Evolutionary conservation across 1,140 invertebrate species (phyloP).

Genomic region (Copidosoma floridanum): DNA sequence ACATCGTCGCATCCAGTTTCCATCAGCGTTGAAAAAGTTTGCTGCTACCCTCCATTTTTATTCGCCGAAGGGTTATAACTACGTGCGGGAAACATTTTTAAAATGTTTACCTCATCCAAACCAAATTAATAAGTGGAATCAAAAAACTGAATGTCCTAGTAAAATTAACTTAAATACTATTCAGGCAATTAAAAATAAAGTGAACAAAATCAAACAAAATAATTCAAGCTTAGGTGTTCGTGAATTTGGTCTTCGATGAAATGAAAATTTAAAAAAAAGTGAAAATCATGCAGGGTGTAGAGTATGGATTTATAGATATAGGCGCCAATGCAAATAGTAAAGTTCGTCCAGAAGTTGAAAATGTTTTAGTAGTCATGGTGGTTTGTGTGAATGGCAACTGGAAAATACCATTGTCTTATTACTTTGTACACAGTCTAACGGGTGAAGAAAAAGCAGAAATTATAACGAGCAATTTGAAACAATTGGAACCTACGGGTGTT

Average conservation of each 20-base stretch:
- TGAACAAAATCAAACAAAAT: neutral
- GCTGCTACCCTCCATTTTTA: neutral
- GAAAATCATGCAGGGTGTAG: neutral
- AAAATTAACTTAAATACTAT: neutral
- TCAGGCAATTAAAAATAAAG: neutral
- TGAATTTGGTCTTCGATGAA: neutral
- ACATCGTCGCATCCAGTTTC: too few relatives aligned
- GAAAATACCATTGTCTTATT: slow-evolving; percentile 26
- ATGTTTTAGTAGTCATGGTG: slow-evolving; percentile 24
- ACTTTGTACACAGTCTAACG: slow-evolving; percentile 19
- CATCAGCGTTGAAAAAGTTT: too few relatives aligned
- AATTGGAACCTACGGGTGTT: slow-evolving; percentile 16
- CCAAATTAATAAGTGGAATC: neutral
- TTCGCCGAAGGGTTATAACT: neutral
- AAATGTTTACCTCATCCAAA: slow-evolving; percentile 1
- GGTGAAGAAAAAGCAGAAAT: slow-evolving; percentile 12
- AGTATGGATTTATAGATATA: too few relatives aligned
- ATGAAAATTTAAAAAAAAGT: too few relatives aligned
- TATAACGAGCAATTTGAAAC: slow-evolving; percentile 14
- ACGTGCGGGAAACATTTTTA: neutral
- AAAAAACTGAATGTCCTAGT: neutral
- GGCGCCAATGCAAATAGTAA: neutral
- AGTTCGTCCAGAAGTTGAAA: slow-evolving; percentile 6
- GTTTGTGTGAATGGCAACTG: slow-evolving; percentile 19
- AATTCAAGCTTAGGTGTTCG: neutral